These are phyloP conservation scores for Procambarus virginalis DNA, from an alignment of 1,140 invertebrate species.

Conservation along the genomic window DNA sequence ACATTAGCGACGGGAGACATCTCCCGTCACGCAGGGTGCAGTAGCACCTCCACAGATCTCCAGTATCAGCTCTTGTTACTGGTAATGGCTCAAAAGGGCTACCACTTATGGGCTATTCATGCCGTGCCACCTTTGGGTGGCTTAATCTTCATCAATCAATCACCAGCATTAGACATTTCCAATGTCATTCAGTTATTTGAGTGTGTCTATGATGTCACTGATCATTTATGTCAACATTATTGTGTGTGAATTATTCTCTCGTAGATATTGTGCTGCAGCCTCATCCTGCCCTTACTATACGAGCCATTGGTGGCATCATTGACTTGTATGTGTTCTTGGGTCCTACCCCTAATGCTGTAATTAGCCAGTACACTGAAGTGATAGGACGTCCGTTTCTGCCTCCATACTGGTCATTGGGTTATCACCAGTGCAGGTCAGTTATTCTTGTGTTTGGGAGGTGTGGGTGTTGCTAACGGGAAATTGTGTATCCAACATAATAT, in stretches of 20 bases:
- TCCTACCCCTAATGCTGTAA: constrained; percentile 74
- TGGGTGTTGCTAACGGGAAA: neutral
- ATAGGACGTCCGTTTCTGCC: constrained; percentile 76
- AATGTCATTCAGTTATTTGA: no score
- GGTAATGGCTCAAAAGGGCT: no score
- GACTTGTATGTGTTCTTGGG: constrained; percentile 77
- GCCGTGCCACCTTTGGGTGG: no score
- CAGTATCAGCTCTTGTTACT: no score
- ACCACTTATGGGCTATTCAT: no score
- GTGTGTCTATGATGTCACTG: no score
- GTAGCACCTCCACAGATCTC: no score
- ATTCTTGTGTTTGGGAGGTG: neutral
- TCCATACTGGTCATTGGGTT: constrained; percentile 77
- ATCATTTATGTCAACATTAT: no score
- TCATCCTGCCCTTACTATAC: constrained; percentile 72
- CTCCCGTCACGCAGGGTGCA: no score
- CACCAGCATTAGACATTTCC: no score
- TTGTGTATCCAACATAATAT: neutral
- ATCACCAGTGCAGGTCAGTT: constrained; percentile 76
- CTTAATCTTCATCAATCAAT: no score
- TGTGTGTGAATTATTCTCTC: neutral
- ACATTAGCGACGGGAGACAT: no score
- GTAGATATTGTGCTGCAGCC: constrained; percentile 79
- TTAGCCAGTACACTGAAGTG: constrained; percentile 76
- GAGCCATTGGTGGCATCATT: constrained; percentile 73